Conservation (phyloP, 1,140 invertebrate genomes). For the Drosophila pruinosa region DNA sequence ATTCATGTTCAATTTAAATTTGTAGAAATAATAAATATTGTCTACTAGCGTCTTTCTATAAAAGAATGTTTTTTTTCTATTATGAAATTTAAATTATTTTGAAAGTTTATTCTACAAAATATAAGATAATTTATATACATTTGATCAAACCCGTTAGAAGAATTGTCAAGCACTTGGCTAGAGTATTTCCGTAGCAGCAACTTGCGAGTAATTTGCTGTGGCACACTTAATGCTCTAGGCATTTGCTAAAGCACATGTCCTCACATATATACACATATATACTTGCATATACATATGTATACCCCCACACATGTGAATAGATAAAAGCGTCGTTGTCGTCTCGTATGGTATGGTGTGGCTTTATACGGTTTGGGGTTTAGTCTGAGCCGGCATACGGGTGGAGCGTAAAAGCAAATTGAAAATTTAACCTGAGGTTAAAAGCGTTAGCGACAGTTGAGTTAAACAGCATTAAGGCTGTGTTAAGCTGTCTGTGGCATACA, state of each 20-base stretch:
- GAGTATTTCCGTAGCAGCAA: constrained; percentile 31
- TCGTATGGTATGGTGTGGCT: constrained; percentile 9
- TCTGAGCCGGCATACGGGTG: constrained; percentile 45
- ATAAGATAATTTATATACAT: neutral
- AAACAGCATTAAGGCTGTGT: constrained; percentile 77
- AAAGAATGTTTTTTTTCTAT: too few species aligned
- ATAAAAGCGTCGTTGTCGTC: constrained; percentile 38
- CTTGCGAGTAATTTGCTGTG: constrained; percentile 69
- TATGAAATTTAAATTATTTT: too few species aligned
- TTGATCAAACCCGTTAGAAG: neutral
- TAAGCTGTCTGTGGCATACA: constrained; percentile 74
- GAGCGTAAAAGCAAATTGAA: constrained; percentile 74
- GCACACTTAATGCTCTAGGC: constrained; percentile 64
- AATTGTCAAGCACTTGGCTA: neutral
- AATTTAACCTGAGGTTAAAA: constrained; percentile 81
- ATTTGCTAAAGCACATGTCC: constrained; percentile 40
- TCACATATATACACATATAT: constrained; percentile 4
- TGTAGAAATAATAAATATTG: too few species aligned
- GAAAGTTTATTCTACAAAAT: neutral
- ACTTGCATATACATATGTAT: neutral
- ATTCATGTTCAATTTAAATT: too few species aligned
- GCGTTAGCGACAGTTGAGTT: constrained; percentile 79
- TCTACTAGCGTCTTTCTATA: too few species aligned
- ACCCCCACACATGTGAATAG: constrained; percentile 8
- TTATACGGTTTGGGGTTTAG: constrained; percentile 25